Evolutionary conservation across 2,888 invertebrate species (phyloP).

Genomic region (Poecilobothrus nobilitatus): DNA sequence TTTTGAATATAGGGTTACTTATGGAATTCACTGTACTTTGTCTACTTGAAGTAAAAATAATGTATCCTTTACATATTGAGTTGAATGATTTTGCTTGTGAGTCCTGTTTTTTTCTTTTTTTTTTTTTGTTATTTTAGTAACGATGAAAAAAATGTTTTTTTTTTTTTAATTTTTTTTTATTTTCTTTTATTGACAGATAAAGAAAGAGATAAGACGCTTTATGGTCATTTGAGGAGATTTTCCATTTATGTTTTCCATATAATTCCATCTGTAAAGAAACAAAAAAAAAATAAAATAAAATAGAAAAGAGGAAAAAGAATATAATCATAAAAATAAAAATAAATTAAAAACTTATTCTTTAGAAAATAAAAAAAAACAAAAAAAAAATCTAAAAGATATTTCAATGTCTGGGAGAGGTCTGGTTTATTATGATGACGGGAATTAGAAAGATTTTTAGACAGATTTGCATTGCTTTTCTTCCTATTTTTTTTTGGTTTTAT

Average conservation of each 20-base stretch:
- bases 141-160: too few relatives aligned
- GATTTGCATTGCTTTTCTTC: background rate
- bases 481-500: background rate
- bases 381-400: background rate
- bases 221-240: slow-evolving; percentile 6
- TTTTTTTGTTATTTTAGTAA: background rate
- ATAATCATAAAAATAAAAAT: background rate
- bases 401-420: background rate
- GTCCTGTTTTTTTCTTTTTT: background rate
- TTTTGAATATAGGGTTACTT: too few relatives aligned
- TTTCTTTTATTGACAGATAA: background rate
- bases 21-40: too few relatives aligned
- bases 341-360: background rate
- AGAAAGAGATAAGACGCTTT: slow-evolving; percentile 6
- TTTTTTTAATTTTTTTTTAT: background rate
- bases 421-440: background rate
- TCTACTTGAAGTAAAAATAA: too few relatives aligned
- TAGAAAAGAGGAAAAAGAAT: too few relatives aligned
- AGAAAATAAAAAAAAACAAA: background rate
- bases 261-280: background rate
- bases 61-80: too few relatives aligned
- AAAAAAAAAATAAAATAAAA: background rate
- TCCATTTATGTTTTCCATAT: background rate
- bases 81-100: too few relatives aligned
- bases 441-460: background rate